phyloP scores from a whole-genome alignment of 1,140 invertebrate genomes.

The Microplitis demolitor region DNA sequence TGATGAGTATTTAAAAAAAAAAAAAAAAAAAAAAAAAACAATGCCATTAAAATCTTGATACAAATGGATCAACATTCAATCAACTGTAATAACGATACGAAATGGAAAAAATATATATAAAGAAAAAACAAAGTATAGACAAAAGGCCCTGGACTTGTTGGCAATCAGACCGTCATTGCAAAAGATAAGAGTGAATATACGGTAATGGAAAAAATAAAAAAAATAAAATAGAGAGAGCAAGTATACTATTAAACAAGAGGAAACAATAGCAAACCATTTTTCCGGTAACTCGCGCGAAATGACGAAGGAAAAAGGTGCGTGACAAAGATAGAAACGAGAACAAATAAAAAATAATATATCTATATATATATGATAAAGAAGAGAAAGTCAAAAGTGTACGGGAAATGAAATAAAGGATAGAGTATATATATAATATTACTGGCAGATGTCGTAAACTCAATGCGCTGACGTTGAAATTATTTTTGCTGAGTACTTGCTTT shows the following conservation, averaged over 20 bases:
- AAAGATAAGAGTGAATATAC: background rate
- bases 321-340: background rate
- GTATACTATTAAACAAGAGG: background rate
- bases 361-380: no score
- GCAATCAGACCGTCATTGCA: background rate
- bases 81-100: background rate
- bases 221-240: background rate
- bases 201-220: background rate
- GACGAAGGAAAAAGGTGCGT: background rate
- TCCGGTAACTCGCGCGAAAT: slow-evolving; percentile 1
- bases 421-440: background rate
- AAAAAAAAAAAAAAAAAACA: no score
- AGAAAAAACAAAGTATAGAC: background rate
- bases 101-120: background rate
- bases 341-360: background rate
- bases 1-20: no score
- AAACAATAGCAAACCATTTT: slow-evolving; percentile 9
- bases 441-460: slow-evolving; percentile 16
- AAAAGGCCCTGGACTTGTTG: background rate
- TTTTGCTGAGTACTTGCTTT: background rate
- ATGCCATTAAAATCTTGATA: no score
- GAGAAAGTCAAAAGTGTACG: background rate
- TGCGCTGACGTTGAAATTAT: background rate
- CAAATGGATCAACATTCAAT: no score
- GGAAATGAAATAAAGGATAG: background rate